Base-by-base conservation (phyloP, 2,888 invertebrate species). In the Chaitophorus viminalis region DNA sequence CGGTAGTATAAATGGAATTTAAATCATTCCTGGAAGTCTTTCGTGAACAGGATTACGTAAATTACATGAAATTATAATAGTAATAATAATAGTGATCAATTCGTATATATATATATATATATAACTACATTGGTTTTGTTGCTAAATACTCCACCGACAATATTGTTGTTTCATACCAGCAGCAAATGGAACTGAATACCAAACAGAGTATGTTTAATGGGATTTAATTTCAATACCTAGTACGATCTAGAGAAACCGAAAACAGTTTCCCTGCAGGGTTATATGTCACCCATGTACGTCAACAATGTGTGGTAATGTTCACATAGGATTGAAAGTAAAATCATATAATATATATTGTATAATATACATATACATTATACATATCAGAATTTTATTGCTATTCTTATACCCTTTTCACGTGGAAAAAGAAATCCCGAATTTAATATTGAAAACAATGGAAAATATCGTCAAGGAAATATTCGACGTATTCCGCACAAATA, bases 141-240 rank as follows among this genome's bases (percentile, higher is more conserved):
- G 81, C 39, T 68, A 46, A 81, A 81, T 39, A 65, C 36, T 60
- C 36, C n/a, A 60, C 79, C 65, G n/a, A 68, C 68, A 81, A 68
- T 68, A 81, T 68, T 68, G 81, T 68, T 39, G 68, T 39, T 39
- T 14, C 39, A n/a, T n/a, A 68, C 68, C 68, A 81, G 68, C 68
- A 81, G 39, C 39, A n/a, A 31, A 68, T 29, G 81, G 68, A 68
- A 81, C 68, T 81, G 81, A 68, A 81, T 68, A 68, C 39, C 81
- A 81, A 68, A 81, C 68, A 18, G 39, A 39, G 81, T 68, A 39
- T 39, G 65, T 81, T 46, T 68, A 81, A 81, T 68, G 81, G 65
- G 81, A 81, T 81, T 81, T 39, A 46, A 68, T 81, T 81, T 31
- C 46, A 68, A 46, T 68, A 81, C 46, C 39, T 68, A 36, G 29